Percentiles rank a stretch among this genome's conserved stretches.
These are phyloP conservation scores for Sylvia borin DNA, from an alignment of 2,797 vertebrate genomes.

Conservation along the genomic window DNA sequence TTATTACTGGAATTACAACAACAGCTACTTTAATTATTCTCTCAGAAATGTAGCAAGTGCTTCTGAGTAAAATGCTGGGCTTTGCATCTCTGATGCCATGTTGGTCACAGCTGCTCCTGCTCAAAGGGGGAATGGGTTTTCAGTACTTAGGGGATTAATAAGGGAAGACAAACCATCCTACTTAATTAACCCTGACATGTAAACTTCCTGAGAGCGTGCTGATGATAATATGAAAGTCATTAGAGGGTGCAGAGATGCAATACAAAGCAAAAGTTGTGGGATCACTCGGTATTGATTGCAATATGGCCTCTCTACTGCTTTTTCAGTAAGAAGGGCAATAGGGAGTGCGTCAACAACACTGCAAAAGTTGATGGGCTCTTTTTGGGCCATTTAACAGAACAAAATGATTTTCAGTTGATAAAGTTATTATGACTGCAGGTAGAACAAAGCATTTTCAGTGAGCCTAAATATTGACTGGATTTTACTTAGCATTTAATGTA, in stretches of 20 bases:
- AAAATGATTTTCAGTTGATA: not conserved
- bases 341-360: not conserved
- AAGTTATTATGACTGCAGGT: not conserved
- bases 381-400: not conserved
- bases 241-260: not conserved
- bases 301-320: not conserved
- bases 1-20: not conserved
- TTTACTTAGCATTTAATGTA: not conserved
- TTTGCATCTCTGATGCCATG: not conserved
- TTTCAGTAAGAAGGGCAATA: not conserved
- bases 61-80: not conserved
- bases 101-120: slow-evolving; percentile 23
- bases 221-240: not conserved
- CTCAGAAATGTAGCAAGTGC: not conserved
- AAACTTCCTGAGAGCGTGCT: slow-evolving; percentile 43
- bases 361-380: not conserved
- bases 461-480: not conserved
- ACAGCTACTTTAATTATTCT: not conserved
- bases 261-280: not conserved
- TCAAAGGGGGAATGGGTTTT: slow-evolving; percentile 22
- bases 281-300: not conserved
- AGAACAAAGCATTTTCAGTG: not conserved
- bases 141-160: slow-evolving; percentile 38
- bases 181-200: slow-evolving; percentile 55
- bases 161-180: slow-evolving; percentile 18